phyloP scores from a whole-genome alignment of 2,888 invertebrate genomes.

The Acholoe squamosa region DNA sequence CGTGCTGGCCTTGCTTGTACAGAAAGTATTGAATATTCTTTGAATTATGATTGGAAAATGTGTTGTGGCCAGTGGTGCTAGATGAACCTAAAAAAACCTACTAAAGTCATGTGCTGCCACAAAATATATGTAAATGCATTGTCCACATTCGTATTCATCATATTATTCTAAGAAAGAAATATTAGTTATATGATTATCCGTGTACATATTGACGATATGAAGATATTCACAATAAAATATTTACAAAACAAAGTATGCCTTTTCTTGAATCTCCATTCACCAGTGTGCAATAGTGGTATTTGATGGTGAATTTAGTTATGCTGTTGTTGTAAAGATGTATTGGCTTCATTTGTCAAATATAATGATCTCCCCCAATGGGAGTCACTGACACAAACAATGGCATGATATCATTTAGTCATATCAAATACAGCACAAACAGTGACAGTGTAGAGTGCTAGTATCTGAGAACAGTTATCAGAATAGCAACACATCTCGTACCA shows the following conservation, averaged over 20 bases:
- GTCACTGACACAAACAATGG: too few relatives aligned
- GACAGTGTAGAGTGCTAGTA: too few relatives aligned
- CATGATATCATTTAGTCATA: too few relatives aligned
- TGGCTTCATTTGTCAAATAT: too few relatives aligned
- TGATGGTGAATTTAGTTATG: too few relatives aligned
- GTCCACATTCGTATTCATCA: slow-evolving; percentile 49
- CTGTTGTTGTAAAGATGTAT: too few relatives aligned
- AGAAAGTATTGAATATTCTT: slow-evolving; percentile 28
- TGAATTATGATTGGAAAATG: slow-evolving; percentile 15
- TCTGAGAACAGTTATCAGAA: too few relatives aligned
- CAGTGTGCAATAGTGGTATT: too few relatives aligned
- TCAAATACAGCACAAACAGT: too few relatives aligned
- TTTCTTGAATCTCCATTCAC: too few relatives aligned
- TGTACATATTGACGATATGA: slow-evolving; percentile 40
- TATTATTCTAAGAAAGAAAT: not conserved
- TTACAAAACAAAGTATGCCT: not conserved
- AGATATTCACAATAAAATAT: slow-evolving; percentile 60
- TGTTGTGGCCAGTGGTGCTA: slow-evolving; percentile 54
- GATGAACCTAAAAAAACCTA: slow-evolving; percentile 1
- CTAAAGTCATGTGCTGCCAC: slow-evolving; percentile 32
- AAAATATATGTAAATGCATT: slow-evolving; percentile 47
- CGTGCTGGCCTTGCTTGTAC: slow-evolving; percentile 38
- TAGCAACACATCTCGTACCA: too few relatives aligned
- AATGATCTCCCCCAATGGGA: too few relatives aligned
- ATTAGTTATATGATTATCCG: slow-evolving; percentile 45